phyloP scores from a whole-genome alignment of 2,888 invertebrate species.

The Drosophila cognata region DNA sequence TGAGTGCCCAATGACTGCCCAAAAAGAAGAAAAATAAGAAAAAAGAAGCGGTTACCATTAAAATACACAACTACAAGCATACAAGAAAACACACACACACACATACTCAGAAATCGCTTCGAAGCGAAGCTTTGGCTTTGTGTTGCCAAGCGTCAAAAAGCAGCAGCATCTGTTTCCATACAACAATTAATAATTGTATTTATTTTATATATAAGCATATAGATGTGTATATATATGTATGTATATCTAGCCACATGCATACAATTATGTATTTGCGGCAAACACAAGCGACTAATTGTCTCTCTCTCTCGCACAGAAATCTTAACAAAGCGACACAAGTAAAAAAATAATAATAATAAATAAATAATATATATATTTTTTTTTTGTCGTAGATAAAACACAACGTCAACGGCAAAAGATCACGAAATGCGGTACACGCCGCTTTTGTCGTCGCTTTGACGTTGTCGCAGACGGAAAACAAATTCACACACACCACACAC shows the following conservation, averaged over 20 bases:
- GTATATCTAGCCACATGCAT: constrained; percentile 23
- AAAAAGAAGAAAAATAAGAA: constrained; percentile 40
- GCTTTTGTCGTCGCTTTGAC: constrained; percentile 45
- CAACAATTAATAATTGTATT: constrained; percentile 41
- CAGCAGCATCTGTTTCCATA: constrained; percentile 45
- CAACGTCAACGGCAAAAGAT: constrained; percentile 75
- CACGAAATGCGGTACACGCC: constrained; percentile 70
- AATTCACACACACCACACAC: constrained; percentile 47
- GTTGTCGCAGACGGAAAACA: constrained; percentile 73
- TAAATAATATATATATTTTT: constrained; percentile 34
- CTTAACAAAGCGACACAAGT: constrained; percentile 34
- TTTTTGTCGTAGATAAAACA: constrained; percentile 57
- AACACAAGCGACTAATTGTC: constrained; percentile 54
- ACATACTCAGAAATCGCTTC: constrained; percentile 31
- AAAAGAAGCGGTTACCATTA: constrained; percentile 42
- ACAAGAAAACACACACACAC: constrained; percentile 30
- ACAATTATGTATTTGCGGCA: constrained; percentile 49
- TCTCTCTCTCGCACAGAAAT: constrained; percentile 35
- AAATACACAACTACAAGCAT: constrained; percentile 40
- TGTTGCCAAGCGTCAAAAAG: constrained; percentile 62
- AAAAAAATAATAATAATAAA: constrained; percentile 42
- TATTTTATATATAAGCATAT: background rate
- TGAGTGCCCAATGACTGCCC: constrained; percentile 63
- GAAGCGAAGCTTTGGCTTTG: constrained; percentile 29
- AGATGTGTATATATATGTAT: constrained; percentile 11